phyloP scores from a whole-genome alignment of 2,797 vertebrate species.

The Pogonophryne albipinna region DNA sequence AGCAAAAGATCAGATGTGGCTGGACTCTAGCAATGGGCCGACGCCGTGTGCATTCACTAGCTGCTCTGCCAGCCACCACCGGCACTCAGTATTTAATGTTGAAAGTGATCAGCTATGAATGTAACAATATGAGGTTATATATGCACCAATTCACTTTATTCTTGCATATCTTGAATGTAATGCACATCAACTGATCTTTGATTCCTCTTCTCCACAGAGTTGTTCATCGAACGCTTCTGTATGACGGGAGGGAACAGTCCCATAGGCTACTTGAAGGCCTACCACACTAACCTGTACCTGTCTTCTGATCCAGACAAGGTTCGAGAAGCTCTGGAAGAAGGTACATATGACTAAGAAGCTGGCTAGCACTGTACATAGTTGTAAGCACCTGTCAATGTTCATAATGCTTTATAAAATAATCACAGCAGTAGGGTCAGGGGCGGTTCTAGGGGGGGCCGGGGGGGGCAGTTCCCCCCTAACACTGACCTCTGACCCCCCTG shows the following conservation, averaged over 20 bases:
- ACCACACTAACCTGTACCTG: conserved; percentile 96
- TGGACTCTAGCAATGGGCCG: no score
- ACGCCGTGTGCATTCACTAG: no score
- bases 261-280: conserved; percentile 95
- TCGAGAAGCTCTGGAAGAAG: conserved; percentile 92
- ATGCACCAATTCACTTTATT: neutral
- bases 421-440: no score
- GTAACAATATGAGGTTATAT: neutral
- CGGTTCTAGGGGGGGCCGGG: no score
- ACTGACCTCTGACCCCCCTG: no score
- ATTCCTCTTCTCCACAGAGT: conserved; percentile 77
- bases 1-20: no score
- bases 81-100: neutral
- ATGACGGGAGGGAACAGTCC: conserved; percentile 97
- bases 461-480: no score
- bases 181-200: neutral
- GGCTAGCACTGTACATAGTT: no score
- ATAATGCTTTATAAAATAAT: no score
- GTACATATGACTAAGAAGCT: conserved; percentile 65
- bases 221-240: conserved; percentile 95
- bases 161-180: neutral
- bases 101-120: neutral
- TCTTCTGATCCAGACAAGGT: conserved; percentile 93
- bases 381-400: no score
- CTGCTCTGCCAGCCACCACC: neutral